Percentiles rank a stretch among this genome's conserved stretches.
These are phyloP conservation scores for Engystomops pustulosus DNA, from an alignment of 2,113 vertebrate species.

Conservation along the genomic window DNA sequence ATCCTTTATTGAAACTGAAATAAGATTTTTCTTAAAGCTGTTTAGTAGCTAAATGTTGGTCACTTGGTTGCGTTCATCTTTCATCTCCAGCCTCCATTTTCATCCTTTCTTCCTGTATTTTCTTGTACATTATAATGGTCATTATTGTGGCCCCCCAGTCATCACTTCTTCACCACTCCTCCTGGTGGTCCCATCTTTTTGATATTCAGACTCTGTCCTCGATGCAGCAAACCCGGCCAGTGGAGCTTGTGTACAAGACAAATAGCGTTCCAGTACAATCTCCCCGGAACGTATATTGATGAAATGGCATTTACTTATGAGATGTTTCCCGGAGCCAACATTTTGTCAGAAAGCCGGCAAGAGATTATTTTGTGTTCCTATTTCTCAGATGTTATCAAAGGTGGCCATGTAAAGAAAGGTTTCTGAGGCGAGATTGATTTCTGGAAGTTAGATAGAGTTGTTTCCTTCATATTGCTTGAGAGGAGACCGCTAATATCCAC, in stretches of 20 bases:
- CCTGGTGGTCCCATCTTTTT: constrained; percentile 1
- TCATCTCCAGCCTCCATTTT: background rate
- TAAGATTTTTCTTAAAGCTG: background rate
- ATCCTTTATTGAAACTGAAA: background rate
- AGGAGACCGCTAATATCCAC: background rate
- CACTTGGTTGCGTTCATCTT: background rate
- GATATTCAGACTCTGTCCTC: constrained; percentile 7
- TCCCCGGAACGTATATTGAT: constrained; percentile 42
- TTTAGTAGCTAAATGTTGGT: background rate
- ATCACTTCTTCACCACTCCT: background rate
- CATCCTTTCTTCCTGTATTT: background rate
- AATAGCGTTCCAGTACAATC: constrained; percentile 18
- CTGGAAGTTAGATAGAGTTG: constrained; percentile 13
- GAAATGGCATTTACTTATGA: constrained; percentile 30
- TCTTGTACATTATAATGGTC: background rate
- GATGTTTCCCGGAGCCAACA: constrained; percentile 32
- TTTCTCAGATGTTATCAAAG: constrained; percentile 41
- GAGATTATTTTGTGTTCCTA: constrained; percentile 23
- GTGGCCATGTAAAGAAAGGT: constrained; percentile 28
- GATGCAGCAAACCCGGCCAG: constrained; percentile 18
- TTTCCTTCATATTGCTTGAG: background rate
- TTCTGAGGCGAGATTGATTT: constrained; percentile 22
- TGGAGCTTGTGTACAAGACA: constrained; percentile 28
- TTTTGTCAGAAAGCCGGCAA: constrained; percentile 20
- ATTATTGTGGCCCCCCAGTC: background rate